Conservation (phyloP, 2,113 vertebrate species). For the Sisor rabdophorus region DNA sequence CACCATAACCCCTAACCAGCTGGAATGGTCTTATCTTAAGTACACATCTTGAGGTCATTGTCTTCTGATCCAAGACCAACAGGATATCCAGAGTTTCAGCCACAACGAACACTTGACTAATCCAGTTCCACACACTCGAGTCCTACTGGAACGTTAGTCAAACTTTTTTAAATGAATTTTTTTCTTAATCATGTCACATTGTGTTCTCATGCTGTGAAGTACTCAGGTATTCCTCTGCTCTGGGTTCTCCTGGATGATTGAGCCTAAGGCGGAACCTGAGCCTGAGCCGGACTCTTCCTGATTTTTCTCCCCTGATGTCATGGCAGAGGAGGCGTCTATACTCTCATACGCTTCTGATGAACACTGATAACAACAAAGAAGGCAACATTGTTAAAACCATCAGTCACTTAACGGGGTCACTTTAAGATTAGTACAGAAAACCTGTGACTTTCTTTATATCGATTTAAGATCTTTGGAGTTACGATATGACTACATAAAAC, state of each 20-base stretch:
- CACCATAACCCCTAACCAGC: no score
- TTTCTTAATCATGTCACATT: conserved; percentile 39
- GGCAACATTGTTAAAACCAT: neutral
- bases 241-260: conserved; percentile 52
- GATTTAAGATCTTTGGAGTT: neutral
- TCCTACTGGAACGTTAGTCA: neutral
- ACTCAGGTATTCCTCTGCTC: conserved; percentile 65
- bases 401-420: neutral
- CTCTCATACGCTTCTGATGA: conserved; percentile 74
- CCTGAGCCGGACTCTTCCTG: conserved; percentile 60
- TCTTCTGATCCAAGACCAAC: neutral
- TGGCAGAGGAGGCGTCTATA: conserved; percentile 59
- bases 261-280: conserved; percentile 30
- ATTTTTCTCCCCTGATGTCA: conserved; percentile 58
- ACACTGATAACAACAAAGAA: conserved; percentile 64
- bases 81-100: neutral
- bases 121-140: neutral
- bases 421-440: neutral
- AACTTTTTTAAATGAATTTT: neutral
- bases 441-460: neutral
- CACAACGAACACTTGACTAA: neutral
- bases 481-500: no score
- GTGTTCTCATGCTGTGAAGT: conserved; percentile 57
- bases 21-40: neutral
- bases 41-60: neutral